These are phyloP conservation scores for Drosophila tsacasi DNA, from an alignment of 1,140 invertebrate genomes.

Conservation along the genomic window DNA sequence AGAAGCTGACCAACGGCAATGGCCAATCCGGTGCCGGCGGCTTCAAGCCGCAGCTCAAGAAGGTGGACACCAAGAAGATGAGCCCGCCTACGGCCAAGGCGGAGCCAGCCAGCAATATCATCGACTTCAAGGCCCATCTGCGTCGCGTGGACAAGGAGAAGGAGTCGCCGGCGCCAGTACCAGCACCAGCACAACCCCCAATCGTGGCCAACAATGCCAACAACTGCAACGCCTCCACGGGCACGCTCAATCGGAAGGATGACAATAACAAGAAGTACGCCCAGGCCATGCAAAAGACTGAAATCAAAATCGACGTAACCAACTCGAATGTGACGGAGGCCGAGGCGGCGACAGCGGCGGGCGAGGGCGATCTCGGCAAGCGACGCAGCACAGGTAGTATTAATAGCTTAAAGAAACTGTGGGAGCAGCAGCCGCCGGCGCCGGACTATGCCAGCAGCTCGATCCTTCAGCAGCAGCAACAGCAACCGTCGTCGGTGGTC, in stretches of 20 bases:
- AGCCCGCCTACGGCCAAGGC: constrained; percentile 86
- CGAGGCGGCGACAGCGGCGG: constrained; percentile 48
- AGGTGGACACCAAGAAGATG: constrained; percentile 88
- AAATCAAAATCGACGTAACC: constrained; percentile 84
- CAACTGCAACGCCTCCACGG: constrained; percentile 74
- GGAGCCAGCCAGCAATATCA: constrained; percentile 87
- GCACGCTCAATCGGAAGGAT: constrained; percentile 63
- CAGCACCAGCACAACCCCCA: background rate
- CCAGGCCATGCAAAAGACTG: constrained; percentile 84
- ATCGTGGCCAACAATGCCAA: constrained; percentile 37
- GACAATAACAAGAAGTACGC: constrained; percentile 66
- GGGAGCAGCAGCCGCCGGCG: constrained; percentile 90
- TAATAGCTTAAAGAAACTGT: constrained; percentile 95
- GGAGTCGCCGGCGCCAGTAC: constrained; percentile 12
- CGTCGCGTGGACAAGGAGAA: constrained; percentile 90
- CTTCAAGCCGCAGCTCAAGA: constrained; percentile 89
- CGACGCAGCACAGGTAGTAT: constrained; percentile 96
- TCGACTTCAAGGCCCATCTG: constrained; percentile 93
- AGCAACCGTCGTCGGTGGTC: constrained; percentile 22
- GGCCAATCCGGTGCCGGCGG: constrained; percentile 43
- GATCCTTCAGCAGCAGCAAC: constrained; percentile 65
- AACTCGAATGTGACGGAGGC: constrained; percentile 55
- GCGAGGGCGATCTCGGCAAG: constrained; percentile 90
- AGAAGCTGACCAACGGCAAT: constrained; percentile 63
- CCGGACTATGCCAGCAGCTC: constrained; percentile 82